phyloP scores from a whole-genome alignment of 30 jellyfish, hydroid and myxozoan genomes.

The Chironex yamaguchii region DNA sequence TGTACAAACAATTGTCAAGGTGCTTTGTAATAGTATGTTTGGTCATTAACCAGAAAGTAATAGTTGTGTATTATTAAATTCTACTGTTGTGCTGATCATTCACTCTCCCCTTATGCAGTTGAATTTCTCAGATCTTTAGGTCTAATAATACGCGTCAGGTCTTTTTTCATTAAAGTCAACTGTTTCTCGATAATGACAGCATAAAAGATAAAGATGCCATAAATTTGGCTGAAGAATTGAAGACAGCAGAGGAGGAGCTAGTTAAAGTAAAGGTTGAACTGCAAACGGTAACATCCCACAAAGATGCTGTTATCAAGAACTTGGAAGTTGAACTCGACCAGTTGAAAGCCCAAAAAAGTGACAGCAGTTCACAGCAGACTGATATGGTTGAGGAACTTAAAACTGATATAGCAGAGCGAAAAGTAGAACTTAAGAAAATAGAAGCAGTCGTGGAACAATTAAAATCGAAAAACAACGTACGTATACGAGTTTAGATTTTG shows the following conservation, averaged over 20 bases:
- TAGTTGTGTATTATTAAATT: too few species aligned
- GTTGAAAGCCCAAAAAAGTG: conserved; percentile 6
- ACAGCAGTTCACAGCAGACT: background rate
- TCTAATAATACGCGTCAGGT: too few species aligned
- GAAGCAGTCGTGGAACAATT: conserved; percentile 75
- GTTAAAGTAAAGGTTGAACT: conserved; percentile 54
- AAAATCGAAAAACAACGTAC: conserved; percentile 85
- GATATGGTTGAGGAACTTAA: conserved; percentile 6
- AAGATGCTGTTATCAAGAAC: conserved; percentile 15
- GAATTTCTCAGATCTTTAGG: too few species aligned
- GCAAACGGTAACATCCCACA: conserved; percentile 67
- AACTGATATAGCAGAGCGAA: conserved; percentile 49
- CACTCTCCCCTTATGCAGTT: too few species aligned
- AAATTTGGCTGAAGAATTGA: conserved; percentile 61
- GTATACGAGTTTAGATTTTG: conserved; percentile 4
- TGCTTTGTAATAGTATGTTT: too few species aligned
- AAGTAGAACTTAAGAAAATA: conserved; percentile 58
- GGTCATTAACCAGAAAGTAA: too few species aligned
- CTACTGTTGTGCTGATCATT: too few species aligned
- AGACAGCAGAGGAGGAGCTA: conserved; percentile 71
- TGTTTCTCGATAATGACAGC: too few species aligned
- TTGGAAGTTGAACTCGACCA: conserved; percentile 34
- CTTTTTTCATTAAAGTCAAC: too few species aligned
- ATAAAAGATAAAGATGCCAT: conserved; percentile 56
- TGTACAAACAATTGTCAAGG: too few species aligned